Conservation (phyloP, 2,888 invertebrate genomes). For the Lagria hirta region DNA sequence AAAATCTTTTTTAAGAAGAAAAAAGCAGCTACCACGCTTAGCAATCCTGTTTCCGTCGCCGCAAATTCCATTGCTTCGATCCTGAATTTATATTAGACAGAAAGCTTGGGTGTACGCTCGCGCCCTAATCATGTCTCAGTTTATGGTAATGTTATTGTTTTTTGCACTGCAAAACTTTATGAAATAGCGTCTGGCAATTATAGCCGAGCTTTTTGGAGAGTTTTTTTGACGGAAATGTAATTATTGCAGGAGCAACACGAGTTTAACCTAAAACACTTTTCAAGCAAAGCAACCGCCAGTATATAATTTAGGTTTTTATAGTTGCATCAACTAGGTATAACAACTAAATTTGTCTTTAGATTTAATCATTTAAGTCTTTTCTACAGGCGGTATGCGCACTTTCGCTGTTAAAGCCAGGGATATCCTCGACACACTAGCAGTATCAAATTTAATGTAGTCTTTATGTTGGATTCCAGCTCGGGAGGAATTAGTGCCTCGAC, state of each 20-base stretch:
- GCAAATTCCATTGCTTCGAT: constrained; percentile 27
- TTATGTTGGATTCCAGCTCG: constrained; percentile 41
- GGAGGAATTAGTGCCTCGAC: constrained; percentile 39
- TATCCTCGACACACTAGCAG: constrained; percentile 29
- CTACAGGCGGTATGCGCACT: constrained; percentile 23
- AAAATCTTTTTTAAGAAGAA: constrained; percentile 14
- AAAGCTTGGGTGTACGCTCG: constrained; percentile 19
- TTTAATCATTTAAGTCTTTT: no score
- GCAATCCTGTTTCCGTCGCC: constrained; percentile 31
- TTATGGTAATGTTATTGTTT: constrained; percentile 30
- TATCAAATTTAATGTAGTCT: constrained; percentile 49
- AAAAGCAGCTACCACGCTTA: constrained; percentile 27
- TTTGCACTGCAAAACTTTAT: no score
- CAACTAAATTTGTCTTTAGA: no score
- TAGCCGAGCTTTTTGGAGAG: no score
- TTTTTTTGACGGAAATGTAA: no score
- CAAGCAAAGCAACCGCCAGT: no score
- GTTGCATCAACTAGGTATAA: no score
- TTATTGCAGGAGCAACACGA: no score
- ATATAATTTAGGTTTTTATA: no score
- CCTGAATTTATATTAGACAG: constrained; percentile 30
- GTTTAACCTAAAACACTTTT: no score
- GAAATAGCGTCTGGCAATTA: no score
- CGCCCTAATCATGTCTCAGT: constrained; percentile 24
- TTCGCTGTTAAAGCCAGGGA: constrained; percentile 24